Percentiles rank a stretch among this genome's conserved stretches.
phyloP scores from a whole-genome alignment of 1,140 invertebrate species.

The Atta texana region DNA sequence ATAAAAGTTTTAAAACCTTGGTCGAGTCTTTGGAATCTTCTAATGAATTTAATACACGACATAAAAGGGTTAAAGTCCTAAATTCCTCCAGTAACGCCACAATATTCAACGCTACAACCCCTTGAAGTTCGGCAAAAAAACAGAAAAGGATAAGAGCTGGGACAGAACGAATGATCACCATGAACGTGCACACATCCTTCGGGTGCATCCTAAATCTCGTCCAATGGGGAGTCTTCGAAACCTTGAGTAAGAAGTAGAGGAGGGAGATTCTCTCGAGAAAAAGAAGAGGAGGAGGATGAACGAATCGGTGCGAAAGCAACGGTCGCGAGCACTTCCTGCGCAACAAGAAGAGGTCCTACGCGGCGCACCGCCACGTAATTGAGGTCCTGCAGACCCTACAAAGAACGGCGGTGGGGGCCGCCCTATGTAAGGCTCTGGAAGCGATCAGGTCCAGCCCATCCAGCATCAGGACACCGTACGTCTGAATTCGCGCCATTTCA shows the following conservation, averaged over 20 bases:
- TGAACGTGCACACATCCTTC: slow-evolving; percentile 36
- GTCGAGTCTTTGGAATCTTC: background rate
- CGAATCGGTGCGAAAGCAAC: slow-evolving; percentile 56
- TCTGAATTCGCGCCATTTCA: slow-evolving; percentile 76
- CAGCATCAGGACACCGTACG: slow-evolving; percentile 83
- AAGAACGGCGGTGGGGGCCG: slow-evolving; percentile 82
- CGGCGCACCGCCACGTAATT: slow-evolving; percentile 81
- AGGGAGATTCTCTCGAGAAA: slow-evolving; percentile 23
- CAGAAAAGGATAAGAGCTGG: background rate
- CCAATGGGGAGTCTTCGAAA: slow-evolving; percentile 62
- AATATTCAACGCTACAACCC: slow-evolving; percentile 26
- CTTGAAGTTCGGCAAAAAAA: background rate
- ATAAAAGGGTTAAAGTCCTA: slow-evolving; percentile 32
- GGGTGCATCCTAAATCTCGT: slow-evolving; percentile 70
- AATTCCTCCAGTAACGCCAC: slow-evolving; percentile 13
- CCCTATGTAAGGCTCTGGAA: slow-evolving; percentile 86
- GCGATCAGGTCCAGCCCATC: slow-evolving; percentile 85
- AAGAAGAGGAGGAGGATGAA: slow-evolving; percentile 45
- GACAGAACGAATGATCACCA: slow-evolving; percentile 48
- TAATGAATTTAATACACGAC: slow-evolving; percentile 33
- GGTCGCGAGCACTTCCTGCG: slow-evolving; percentile 80
- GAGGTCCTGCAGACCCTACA: slow-evolving; percentile 82
- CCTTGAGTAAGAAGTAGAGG: background rate
- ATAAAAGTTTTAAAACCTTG: slow-evolving; percentile 21
- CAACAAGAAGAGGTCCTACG: slow-evolving; percentile 82